Base-by-base conservation (phyloP, 2,797 vertebrate genomes). In the Taenioides sp. region DNA sequence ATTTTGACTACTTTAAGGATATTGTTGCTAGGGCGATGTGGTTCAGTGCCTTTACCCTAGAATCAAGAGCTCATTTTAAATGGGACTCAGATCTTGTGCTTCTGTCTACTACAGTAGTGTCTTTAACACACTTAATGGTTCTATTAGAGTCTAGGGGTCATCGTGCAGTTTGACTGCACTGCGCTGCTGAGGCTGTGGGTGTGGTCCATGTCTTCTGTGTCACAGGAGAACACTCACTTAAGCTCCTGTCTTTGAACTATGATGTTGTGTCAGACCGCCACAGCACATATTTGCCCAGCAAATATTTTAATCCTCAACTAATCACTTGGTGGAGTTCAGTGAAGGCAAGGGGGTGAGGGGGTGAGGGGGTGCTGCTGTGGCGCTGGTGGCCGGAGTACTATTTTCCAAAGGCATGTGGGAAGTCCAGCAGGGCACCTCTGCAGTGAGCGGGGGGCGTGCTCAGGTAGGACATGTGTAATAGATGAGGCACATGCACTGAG, bases 251-350 rank as follows among this genome's bases (percentile, higher is more conserved):
- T 93, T 94, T 94, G 91, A 94, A 94, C 90, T 93, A 81, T 79
- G 84, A 87, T 88, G 89, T 91, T 81, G 85, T 86, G 90, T 93
- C 90, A 92, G 88, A 92, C 88, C 95, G 95, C 95, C 95, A 96
- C 95, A 94, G 93, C 95, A 95, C 95, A 93, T 96, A 97, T 98
- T 97, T 97, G 96, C 95, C 95, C 95, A 96, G 96, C 96, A 98
- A 98, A 98, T 98, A 98, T 98, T 97, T 98, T 97, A 98, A 98
- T 98, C 97, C 97, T 91, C 94, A 96, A 96, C 96, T 99, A 97
- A 97, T 98, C 96, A 97, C 96, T 96, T 96, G 96, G 96, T 96
- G 18, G 95, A 95, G 96, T 92, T 89, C 90, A 83, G 89, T 85
- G 86, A 91, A 91, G 86, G 82, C 79, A 83, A 81, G 47, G 70